Percentiles rank a stretch among this genome's conserved stretches.
Conservation (phyloP, 2,797 vertebrate genomes). For the Poeciliopsis paucimaculata region DNA sequence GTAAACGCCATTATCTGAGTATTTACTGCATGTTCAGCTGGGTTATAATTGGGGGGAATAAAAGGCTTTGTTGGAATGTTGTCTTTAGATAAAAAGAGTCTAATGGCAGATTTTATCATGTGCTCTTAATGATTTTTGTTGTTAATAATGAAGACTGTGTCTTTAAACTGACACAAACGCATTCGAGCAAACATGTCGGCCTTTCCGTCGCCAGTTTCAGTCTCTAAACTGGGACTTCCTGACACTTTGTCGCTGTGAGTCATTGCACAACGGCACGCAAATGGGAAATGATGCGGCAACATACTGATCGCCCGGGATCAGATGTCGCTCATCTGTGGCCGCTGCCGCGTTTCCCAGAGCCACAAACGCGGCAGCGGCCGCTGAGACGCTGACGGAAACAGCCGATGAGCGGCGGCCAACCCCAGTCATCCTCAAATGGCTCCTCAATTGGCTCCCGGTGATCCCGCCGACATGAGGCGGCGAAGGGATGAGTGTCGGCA, state of each 20-base stretch:
- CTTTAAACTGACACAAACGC: neutral
- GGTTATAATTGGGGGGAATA: neutral
- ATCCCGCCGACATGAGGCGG: slow-evolving; percentile 59
- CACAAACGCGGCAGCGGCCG: slow-evolving; percentile 23
- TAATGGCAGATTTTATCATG: slow-evolving; percentile 33
- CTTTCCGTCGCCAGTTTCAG: slow-evolving; percentile 35
- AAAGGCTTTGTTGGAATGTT: neutral
- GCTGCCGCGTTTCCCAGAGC: slow-evolving; percentile 47
- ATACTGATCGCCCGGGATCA: slow-evolving; percentile 54
- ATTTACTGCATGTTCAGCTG: neutral
- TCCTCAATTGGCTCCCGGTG: slow-evolving; percentile 45
- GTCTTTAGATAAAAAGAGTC: slow-evolving; percentile 34
- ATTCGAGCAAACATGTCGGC: neutral
- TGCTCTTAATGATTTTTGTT: neutral
- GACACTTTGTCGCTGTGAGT: slow-evolving; percentile 54
- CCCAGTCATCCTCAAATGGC: slow-evolving; percentile 47
- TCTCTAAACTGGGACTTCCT: slow-evolving; percentile 23
- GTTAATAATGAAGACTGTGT: neutral
- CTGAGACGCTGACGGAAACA: slow-evolving; percentile 48
- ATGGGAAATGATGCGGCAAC: slow-evolving; percentile 52
- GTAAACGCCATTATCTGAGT: neutral
- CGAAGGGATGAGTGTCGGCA: slow-evolving; percentile 10
- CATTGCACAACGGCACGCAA: slow-evolving; percentile 46
- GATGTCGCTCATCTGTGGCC: slow-evolving; percentile 60
- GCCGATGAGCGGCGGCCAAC: slow-evolving; percentile 34